Percentiles rank a stretch among this genome's conserved stretches.
These are phyloP conservation scores for Parnassius apollo DNA, from an alignment of 2,888 invertebrate species.

Conservation along the genomic window DNA sequence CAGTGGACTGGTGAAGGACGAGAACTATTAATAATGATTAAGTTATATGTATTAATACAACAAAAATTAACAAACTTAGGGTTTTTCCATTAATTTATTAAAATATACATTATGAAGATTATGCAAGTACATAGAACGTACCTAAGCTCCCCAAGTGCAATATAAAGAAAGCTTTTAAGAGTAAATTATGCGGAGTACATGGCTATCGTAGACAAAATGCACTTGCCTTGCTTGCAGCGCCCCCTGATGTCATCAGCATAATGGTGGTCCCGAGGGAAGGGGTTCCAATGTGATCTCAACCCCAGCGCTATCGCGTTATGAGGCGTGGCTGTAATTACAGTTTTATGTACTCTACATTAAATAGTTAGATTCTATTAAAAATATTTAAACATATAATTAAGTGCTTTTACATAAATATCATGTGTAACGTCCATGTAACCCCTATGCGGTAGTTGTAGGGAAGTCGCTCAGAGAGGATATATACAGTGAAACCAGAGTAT, in stretches of 20 bases:
- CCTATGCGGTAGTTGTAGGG: too few relatives aligned
- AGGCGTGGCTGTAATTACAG: not conserved
- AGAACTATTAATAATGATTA: too few relatives aligned
- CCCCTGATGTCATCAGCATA: slow-evolving; percentile 19
- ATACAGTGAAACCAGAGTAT: too few relatives aligned
- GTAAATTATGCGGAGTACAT: slow-evolving; percentile 23
- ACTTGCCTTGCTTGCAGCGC: slow-evolving; percentile 11
- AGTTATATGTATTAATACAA: too few relatives aligned
- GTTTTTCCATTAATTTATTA: too few relatives aligned
- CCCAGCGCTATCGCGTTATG: not conserved
- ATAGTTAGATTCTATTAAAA: too few relatives aligned
- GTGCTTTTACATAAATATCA: too few relatives aligned
- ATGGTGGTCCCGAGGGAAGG: slow-evolving; percentile 20
- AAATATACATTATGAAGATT: not conserved
- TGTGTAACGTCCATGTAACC: too few relatives aligned
- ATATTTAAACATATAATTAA: too few relatives aligned
- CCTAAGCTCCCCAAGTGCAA: slow-evolving; percentile 1
- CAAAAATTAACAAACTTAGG: too few relatives aligned
- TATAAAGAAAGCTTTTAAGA: slow-evolving; percentile 18
- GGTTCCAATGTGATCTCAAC: not conserved
- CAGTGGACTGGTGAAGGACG: too few relatives aligned
- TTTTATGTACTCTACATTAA: not conserved
- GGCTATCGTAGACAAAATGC: slow-evolving; percentile 13
- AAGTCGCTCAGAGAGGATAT: too few relatives aligned
- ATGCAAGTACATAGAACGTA: not conserved